Conservation (phyloP, 2,113 vertebrate genomes). For the Lipophrys pholis region DNA sequence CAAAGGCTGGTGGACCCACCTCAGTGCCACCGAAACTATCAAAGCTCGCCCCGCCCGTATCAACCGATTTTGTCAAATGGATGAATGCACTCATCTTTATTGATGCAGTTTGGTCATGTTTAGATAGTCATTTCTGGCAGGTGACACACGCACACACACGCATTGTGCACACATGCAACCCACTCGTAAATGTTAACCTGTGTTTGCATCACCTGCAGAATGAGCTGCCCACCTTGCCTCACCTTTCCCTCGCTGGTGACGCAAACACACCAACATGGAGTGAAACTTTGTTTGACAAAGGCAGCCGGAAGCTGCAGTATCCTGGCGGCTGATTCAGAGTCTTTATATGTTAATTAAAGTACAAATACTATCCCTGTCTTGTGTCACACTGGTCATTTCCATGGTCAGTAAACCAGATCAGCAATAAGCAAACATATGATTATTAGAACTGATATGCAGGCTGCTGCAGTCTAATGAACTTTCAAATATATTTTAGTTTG, state of each 20-base stretch:
- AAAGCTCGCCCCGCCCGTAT: constrained; percentile 48
- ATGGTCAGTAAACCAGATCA: no score
- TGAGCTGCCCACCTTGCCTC: constrained; percentile 47
- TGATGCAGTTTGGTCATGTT: constrained; percentile 11
- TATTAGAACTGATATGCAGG: no score
- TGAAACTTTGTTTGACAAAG: constrained; percentile 22
- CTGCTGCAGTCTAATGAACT: no score
- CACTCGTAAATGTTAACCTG: constrained; percentile 43
- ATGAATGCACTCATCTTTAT: constrained; percentile 21
- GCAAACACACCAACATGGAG: constrained; percentile 1
- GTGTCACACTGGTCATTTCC: neutral
- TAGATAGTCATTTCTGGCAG: constrained; percentile 6
- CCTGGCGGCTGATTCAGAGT: constrained; percentile 17
- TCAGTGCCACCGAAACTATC: constrained; percentile 44
- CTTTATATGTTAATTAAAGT: neutral
- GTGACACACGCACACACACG: neutral
- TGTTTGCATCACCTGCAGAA: constrained; percentile 55
- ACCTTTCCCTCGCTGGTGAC: constrained; percentile 33
- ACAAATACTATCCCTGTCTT: neutral
- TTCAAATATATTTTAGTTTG: no score
- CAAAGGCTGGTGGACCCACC: constrained; percentile 53
- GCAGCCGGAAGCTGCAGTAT: neutral
- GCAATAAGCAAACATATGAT: no score
- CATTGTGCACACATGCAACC: neutral
- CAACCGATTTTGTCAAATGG: constrained; percentile 8